Conservation (phyloP, 1,140 invertebrate genomes). For the Philotrypesis tridentata region DNA sequence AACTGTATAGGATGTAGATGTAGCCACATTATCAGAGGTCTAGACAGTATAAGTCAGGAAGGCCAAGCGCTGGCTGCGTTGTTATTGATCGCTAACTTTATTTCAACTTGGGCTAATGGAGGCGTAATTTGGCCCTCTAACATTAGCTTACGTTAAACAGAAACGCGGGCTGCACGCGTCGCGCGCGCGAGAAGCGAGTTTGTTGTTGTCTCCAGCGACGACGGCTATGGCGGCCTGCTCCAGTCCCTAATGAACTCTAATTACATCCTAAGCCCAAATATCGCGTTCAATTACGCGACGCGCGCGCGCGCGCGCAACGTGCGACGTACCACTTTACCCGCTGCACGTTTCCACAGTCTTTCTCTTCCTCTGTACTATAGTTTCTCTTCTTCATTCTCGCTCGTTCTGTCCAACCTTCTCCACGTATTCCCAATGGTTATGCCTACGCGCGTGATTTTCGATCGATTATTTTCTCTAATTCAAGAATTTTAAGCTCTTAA, state of each 20-base stretch:
- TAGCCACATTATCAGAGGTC: not conserved
- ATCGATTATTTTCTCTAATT: too few species aligned
- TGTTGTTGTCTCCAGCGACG: slow-evolving; percentile 38
- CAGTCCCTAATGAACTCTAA: slow-evolving; percentile 62
- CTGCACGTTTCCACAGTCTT: not conserved
- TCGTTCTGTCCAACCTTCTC: not conserved
- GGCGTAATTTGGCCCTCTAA: slow-evolving; percentile 60
- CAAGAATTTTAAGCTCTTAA: too few species aligned
- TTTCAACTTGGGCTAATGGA: slow-evolving; percentile 64
- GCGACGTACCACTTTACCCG: slow-evolving; percentile 30
- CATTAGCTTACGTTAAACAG: slow-evolving; percentile 58
- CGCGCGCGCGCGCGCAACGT: slow-evolving; percentile 23
- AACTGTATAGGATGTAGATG: not conserved
- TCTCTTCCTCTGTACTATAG: not conserved
- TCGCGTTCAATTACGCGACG: slow-evolving; percentile 63
- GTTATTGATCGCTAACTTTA: slow-evolving; percentile 61
- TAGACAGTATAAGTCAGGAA: not conserved
- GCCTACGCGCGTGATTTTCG: not conserved
- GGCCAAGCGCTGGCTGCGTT: not conserved
- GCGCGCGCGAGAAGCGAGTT: slow-evolving; percentile 52
- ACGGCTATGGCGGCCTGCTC: not conserved
- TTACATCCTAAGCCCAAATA: slow-evolving; percentile 64
- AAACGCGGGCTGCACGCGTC: slow-evolving; percentile 47
- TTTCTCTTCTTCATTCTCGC: not conserved
- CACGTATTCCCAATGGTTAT: slow-evolving; percentile 9